Base-by-base conservation (phyloP, 2,797 vertebrate species). In the Sebastiscus albofasciatus region DNA sequence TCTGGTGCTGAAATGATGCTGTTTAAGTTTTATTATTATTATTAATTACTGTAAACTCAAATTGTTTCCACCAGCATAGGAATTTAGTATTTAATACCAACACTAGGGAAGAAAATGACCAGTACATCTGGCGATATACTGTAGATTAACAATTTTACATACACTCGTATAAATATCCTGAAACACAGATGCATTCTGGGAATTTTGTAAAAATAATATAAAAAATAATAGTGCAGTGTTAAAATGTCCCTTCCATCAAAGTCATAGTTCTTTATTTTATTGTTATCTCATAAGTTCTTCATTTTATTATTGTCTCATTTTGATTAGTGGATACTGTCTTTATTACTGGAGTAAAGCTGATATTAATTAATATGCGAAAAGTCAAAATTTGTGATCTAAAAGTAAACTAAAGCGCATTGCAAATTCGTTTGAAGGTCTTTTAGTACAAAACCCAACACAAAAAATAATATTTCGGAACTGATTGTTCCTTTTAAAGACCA, bases 331-430 rank as follows among this genome's bases (percentile, higher is more conserved):
- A 10, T 18, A 22, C 6, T 49, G 42, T 46, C 5, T 49, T 22
- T 61, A 49, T 49, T 22, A 7, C 24, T 14, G n/a, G 16, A 34
- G 3, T 62, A 62, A 26, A 33, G 42, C 16, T 54, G 69, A 52
- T 52, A 52, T 52, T 10, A 9, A 56, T 34, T 7, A 24, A 56
- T 24, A 34, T 16, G 9, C 9, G 2, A 29, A 56, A 39, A 26
- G 4, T 2, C 29, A 18, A 31, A 13, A 29, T 22, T 52, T 46
- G 36, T 60, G 26, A 56, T 10, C 14, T 26, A 49, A 29, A 22
- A 0, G 20, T 22, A 22, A 52, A 54, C 3, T 36, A 2, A 39
- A 56, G 14, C 0, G 5, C 31, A 56, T 14, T 0, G 8, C 8
- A 34, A 16, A 24, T 26, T 36, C 16, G 16, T n/a, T 36, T 39